Evolutionary conservation across 1,140 invertebrate genomes (phyloP).

Genomic region (Saxidomus purpurata): DNA sequence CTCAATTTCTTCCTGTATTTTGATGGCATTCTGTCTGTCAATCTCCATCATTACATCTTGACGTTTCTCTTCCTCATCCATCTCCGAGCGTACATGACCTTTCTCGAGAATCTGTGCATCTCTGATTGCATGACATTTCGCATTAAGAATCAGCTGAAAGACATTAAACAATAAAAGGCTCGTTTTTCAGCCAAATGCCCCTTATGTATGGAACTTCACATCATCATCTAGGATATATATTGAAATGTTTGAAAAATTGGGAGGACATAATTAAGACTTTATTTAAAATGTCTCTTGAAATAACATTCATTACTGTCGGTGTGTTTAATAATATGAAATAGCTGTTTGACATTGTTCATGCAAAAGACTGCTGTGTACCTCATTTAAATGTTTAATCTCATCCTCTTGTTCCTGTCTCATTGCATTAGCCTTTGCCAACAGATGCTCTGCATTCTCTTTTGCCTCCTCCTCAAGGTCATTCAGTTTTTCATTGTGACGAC

Average conservation of each 20-base stretch:
- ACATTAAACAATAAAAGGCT: too few species aligned
- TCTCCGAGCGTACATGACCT: conserved; percentile 83
- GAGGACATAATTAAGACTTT: too few species aligned
- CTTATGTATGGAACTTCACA: too few species aligned
- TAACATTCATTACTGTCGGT: too few species aligned
- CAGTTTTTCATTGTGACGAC: conserved; percentile 84
- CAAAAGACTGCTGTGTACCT: conserved; percentile 72
- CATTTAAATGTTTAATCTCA: conserved; percentile 87
- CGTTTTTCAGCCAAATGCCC: too few species aligned
- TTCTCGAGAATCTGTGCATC: conserved; percentile 87
- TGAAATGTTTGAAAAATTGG: too few species aligned
- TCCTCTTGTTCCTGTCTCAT: conserved; percentile 86
- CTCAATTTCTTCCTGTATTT: conserved; percentile 86
- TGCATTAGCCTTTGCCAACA: conserved; percentile 85
- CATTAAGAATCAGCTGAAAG: conserved; percentile 86
- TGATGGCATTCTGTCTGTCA: conserved; percentile 85
- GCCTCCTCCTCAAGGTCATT: conserved; percentile 86
- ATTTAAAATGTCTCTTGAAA: too few species aligned
- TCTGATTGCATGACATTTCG: conserved; percentile 87
- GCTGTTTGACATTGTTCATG: conserved; percentile 67
- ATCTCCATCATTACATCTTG: conserved; percentile 87
- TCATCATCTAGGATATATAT: too few species aligned
- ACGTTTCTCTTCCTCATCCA: conserved; percentile 85
- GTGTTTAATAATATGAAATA: too few species aligned
- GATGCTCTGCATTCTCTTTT: conserved; percentile 84